A percentile compares a stretch with the other conserved stretches of the same genome.
phyloP scores from a whole-genome alignment of 1,140 invertebrate genomes.

The Schlechtendalia chinensis region DNA sequence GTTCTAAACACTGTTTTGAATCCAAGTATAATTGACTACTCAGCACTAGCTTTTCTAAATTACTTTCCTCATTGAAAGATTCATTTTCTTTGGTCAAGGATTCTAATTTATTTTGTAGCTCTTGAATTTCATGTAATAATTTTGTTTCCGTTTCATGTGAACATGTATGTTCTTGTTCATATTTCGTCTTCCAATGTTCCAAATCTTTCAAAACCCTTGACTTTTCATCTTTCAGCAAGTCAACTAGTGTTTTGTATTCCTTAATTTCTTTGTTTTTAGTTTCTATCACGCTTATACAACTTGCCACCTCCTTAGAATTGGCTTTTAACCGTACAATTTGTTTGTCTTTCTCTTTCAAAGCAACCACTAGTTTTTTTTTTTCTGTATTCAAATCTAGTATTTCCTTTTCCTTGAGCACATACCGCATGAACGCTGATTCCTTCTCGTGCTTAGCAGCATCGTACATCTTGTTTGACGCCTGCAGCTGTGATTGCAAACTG shows the following conservation, averaged over 20 bases:
- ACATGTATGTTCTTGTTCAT: conserved; percentile 17
- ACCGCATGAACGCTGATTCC: conserved; percentile 19
- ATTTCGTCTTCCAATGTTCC: conserved; percentile 25
- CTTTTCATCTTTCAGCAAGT: conserved; percentile 21
- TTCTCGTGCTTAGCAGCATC: conserved; percentile 19
- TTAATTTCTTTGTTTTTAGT: conserved; percentile 36
- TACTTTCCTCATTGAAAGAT: conserved; percentile 35
- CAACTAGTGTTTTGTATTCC: not conserved
- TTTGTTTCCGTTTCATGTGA: conserved; percentile 25
- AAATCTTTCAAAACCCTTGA: conserved; percentile 33
- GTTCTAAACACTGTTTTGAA: not conserved
- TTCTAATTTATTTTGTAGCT: conserved; percentile 39
- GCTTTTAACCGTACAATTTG: conserved; percentile 16
- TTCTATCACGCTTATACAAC: not conserved
- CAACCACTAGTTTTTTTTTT: conserved; percentile 2
- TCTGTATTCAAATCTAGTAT: conserved; percentile 27
- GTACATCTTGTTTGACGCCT: conserved; percentile 12
- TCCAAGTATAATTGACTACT: conserved; percentile 5
- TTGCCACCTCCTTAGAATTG: not conserved
- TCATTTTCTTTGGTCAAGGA: conserved; percentile 30
- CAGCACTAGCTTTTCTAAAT: conserved; percentile 27
- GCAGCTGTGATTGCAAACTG: conserved; percentile 5
- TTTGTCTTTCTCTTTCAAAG: conserved; percentile 8
- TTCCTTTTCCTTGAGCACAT: conserved; percentile 35
- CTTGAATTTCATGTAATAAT: conserved; percentile 29